Evolutionary conservation across 2,888 invertebrate genomes (phyloP).

Genomic region (Chrysodeixis includens): DNA sequence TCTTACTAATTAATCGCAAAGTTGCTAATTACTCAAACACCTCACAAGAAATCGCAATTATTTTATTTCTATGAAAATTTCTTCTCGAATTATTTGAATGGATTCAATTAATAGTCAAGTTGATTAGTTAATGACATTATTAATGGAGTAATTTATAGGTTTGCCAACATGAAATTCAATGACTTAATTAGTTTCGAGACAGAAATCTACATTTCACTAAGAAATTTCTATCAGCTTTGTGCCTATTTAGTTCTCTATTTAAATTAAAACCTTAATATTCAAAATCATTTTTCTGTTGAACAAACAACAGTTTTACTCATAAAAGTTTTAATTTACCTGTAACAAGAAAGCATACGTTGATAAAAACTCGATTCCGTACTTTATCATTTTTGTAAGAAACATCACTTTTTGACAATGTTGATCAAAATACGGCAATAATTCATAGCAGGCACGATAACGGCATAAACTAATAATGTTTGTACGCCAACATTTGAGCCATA

Average conservation of each 20-base stretch:
- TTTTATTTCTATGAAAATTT: conserved; percentile 8
- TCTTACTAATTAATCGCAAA: conserved; percentile 36
- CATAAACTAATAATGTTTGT: conserved; percentile 77
- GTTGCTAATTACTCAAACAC: conserved; percentile 27
- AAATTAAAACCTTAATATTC: conserved; percentile 8
- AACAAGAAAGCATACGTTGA: conserved; percentile 19
- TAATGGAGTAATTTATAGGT: background rate
- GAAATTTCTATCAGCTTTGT: conserved; percentile 11
- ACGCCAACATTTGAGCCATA: conserved; percentile 72
- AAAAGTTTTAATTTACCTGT: background rate
- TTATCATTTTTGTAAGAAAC: conserved; percentile 59
- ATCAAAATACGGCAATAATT: conserved; percentile 78
- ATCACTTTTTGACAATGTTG: conserved; percentile 56
- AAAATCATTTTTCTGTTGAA: no score
- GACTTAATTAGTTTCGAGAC: conserved; percentile 7
- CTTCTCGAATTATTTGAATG: background rate
- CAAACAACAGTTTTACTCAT: no score
- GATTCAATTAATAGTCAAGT: background rate
- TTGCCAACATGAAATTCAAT: background rate
- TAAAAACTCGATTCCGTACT: conserved; percentile 16
- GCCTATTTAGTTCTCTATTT: no score
- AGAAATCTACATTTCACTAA: background rate
- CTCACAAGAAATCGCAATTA: conserved; percentile 16
- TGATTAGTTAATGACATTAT: background rate
- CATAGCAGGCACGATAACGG: conserved; percentile 66